Conservation (phyloP, 92 coral and sea anemone species). For the Muricea muricata region DNA sequence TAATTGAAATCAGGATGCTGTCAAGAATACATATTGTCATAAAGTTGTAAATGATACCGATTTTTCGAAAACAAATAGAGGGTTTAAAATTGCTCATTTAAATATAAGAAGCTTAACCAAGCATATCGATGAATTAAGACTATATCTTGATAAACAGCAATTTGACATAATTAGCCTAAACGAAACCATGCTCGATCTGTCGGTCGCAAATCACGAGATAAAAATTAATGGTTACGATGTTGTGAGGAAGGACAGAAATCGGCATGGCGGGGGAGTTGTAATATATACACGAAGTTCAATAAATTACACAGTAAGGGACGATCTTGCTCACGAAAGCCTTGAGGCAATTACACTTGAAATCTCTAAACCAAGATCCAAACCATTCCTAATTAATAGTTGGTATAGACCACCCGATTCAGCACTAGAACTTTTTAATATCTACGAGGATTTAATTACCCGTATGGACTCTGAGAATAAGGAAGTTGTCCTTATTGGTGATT, state of each 20-base stretch:
- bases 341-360: constrained; percentile 47
- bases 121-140: constrained; percentile 49
- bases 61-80: constrained; percentile 28
- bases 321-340: constrained; percentile 42
- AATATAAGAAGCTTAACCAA: constrained; percentile 46
- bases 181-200: constrained; percentile 40
- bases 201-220: constrained; percentile 34
- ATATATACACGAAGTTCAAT: constrained; percentile 23
- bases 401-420: constrained; percentile 48
- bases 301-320: constrained; percentile 51
- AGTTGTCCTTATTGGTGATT: constrained; percentile 30
- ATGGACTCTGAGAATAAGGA: constrained; percentile 46
- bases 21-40: not conserved
- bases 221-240: constrained; percentile 31
- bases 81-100: constrained; percentile 43
- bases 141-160: constrained; percentile 44
- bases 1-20: not conserved
- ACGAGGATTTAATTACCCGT: constrained; percentile 42
- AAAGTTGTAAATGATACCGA: constrained; percentile 20
- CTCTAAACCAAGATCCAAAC: constrained; percentile 25
- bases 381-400: constrained; percentile 48
- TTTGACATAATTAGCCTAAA: constrained; percentile 44
- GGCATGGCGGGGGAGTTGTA: constrained; percentile 53
- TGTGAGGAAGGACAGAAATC: constrained; percentile 46
- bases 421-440: constrained; percentile 36